Conservation (phyloP, 2,888 invertebrate species). For the Bibio marci region DNA sequence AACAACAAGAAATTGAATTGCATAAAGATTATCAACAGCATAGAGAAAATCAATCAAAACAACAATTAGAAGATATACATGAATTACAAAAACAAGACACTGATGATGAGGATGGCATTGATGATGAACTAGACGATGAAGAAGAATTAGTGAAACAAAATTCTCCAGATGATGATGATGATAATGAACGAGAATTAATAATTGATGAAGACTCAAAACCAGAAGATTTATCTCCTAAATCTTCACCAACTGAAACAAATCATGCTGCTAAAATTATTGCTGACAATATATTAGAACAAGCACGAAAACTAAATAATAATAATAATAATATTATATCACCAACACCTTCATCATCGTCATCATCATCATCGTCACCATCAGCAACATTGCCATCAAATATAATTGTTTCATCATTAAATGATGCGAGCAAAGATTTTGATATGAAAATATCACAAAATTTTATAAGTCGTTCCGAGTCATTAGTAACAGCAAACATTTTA, state of each 20-base stretch:
- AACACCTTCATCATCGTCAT: neutral
- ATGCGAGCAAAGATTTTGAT: slow-evolving; percentile 30
- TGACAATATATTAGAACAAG: slow-evolving; percentile 38
- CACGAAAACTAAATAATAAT: slow-evolving; percentile 9
- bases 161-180: slow-evolving; percentile 34
- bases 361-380: too few species aligned
- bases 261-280: slow-evolving; percentile 35
- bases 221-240: slow-evolving; percentile 12
- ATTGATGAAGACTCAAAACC: slow-evolving; percentile 26
- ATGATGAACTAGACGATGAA: neutral
- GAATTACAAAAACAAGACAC: slow-evolving; percentile 2
- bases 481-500: too few species aligned
- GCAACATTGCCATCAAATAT: too few species aligned
- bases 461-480: slow-evolving; percentile 36
- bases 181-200: slow-evolving; percentile 33
- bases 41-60: neutral
- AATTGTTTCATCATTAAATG: too few species aligned
- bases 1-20: too few species aligned
- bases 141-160: slow-evolving; percentile 13
- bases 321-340: neutral
- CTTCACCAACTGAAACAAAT: slow-evolving; percentile 26
- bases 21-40: neutral
- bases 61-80: neutral
- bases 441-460: slow-evolving; percentile 38
- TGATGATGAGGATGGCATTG: slow-evolving; percentile 2